Base-by-base conservation (phyloP, 2,113 vertebrate genomes). In the Damaliscus lunatus region DNA sequence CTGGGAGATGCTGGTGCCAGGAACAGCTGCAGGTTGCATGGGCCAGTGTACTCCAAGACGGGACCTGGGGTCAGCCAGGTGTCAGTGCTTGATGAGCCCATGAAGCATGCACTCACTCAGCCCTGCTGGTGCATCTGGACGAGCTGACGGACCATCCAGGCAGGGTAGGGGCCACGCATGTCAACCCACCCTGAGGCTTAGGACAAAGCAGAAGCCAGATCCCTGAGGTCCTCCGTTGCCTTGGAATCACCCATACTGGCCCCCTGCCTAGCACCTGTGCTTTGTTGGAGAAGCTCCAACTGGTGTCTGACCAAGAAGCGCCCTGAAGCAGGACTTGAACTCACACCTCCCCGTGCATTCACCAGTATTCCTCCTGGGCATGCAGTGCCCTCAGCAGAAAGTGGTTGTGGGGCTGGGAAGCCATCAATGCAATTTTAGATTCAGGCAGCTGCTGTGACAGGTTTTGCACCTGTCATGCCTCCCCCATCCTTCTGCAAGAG, bases 111-210 rank as follows among this genome's bases (percentile, higher is more conserved):
- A 19, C 33, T 81, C 36, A 7, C 67, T 21, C 57, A 53, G 50
- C 81, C 25, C 31, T 50, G 8, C 19, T 2, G 14, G 48, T 7
- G 62, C 46, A 31, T 53, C 36, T 3, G 19, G 10, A 43, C 2
- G 1, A 19, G 46, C 77, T 77, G 3, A 57, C 21, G 9, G 9
- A 4, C 12, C 31, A 10, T 14, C 60, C 53, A 11, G 43, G 27
- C 25, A 31, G 23, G 15, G 7, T 31, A 0, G 8, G 8, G 10
- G 27, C 19, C 31, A 25, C 0, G 1, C 6, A 2, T 36, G 25
- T 17, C 52, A 53, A 23, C 5, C 16, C 31, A 53, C 52, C 67
- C 8, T 78, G 67, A 31, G n/a, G 52, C 46, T 36, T 46, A 29
- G 2, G 15, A n/a, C 33, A 55, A 57, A 91, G 89, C 40, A 50